These are phyloP conservation scores for Pteronotus mesoamericanus DNA, from an alignment of 2,797 vertebrate species.

Conservation along the genomic window DNA sequence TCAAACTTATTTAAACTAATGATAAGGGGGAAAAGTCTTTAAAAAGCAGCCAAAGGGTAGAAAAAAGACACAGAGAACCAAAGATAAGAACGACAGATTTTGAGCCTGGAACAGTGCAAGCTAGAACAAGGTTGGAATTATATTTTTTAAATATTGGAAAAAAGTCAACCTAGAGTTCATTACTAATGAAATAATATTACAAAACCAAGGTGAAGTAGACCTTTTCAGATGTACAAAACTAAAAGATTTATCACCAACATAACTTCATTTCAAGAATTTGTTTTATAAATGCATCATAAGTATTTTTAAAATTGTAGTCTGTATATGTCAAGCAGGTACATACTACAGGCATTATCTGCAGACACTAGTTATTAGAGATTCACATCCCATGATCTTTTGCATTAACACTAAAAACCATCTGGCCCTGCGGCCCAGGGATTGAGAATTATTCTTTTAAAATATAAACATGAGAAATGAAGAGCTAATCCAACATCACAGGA, in stretches of 20 bases:
- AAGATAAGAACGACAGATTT: background rate
- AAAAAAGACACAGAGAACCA: background rate
- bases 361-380: background rate
- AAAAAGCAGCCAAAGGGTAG: background rate
- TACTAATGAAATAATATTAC: background rate
- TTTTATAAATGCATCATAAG: background rate
- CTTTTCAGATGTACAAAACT: background rate
- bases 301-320: background rate
- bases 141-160: background rate
- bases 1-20: background rate
- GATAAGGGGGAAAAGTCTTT: background rate
- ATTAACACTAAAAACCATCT: background rate
- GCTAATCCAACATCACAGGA: background rate
- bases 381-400: background rate
- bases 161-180: background rate
- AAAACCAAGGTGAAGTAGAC: background rate
- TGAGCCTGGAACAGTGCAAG: background rate
- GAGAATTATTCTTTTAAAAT: background rate
- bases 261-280: background rate
- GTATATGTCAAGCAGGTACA: background rate
- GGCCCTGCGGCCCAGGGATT: background rate
- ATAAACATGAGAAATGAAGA: background rate
- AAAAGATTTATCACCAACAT: background rate
- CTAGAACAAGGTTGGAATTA: background rate
- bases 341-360: background rate